Base-by-base conservation (phyloP, 1,140 invertebrate genomes). In the Capitella teleta region DNA sequence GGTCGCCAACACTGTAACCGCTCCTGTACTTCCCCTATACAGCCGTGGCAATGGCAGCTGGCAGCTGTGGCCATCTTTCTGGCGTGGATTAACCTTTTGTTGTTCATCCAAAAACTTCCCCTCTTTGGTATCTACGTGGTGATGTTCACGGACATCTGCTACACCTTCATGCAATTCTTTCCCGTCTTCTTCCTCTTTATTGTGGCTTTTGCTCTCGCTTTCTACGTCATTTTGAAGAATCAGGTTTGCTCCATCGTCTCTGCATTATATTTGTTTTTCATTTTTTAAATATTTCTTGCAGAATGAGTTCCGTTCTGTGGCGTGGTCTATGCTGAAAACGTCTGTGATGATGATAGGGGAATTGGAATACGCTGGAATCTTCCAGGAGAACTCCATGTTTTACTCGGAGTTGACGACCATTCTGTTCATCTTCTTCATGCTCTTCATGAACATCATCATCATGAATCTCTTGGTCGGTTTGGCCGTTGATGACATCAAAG, bases 61-160 rank as follows among this genome's bases (percentile, higher is more conserved):
- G 76, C 73, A 37, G 64, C 74, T 1, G 52, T 74, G 1, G 58
- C 66, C 5, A 61, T 77, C 4, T 77, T 78, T 54, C 55, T 75
- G 38, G 68, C 67, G 0, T 78, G 76, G 75, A 63, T 78, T 44
- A 74, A 76, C 42, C 58, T 77, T 4, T 60, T 78, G 14, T 63
- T 77, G 45, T 74, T 76, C 51, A 61, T 70, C 16, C 62, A 64
- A 67, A 70, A 77, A 61, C 64, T 76, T 54, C 74, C 75, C 3
- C 58, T 63, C 30, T 71, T 78, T 49, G 77, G 77, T 28, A 78
- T 78, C 51, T 78, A 76, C 57, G 76, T 78, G 2, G 74, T 78
- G 12, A 78, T 78, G 77, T 77, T 78, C 53, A 73, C 73, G 0
- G 73, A 78, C 54, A 70, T 78, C 41, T 61, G 77, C 3, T 59